Evolutionary conservation across 2,888 invertebrate species (phyloP).

Genomic region (Drosophila prostipennis): DNA sequence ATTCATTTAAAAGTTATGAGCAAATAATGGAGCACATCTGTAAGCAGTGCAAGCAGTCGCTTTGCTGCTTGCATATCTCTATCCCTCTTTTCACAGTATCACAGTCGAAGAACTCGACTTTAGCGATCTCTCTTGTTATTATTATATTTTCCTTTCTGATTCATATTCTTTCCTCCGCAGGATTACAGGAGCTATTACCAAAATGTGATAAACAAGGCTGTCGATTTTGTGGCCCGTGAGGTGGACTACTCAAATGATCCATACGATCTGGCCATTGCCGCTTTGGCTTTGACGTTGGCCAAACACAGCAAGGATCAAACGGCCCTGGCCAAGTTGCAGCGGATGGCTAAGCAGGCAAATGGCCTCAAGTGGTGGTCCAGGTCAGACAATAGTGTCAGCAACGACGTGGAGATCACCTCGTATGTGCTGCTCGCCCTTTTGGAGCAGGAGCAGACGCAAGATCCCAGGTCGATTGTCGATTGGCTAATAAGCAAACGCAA

Average conservation of each 20-base stretch:
- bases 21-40: too few species aligned
- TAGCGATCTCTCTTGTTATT: too few species aligned
- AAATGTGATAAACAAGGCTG: slow-evolving; percentile 89
- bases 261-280: slow-evolving; percentile 91
- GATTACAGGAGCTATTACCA: slow-evolving; percentile 84
- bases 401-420: slow-evolving; percentile 92
- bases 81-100: too few species aligned
- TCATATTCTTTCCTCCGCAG: slow-evolving; percentile 37
- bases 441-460: slow-evolving; percentile 76
- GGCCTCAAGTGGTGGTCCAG: slow-evolving; percentile 93
- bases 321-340: slow-evolving; percentile 86
- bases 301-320: slow-evolving; percentile 89
- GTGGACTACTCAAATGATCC: slow-evolving; percentile 88
- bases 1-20: too few species aligned
- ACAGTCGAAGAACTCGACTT: too few species aligned
- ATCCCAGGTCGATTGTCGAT: slow-evolving; percentile 86
- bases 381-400: slow-evolving; percentile 85
- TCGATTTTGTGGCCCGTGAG: slow-evolving; percentile 89
- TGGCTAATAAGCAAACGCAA: slow-evolving; percentile 90
- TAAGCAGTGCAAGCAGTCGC: too few species aligned
- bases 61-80: too few species aligned
- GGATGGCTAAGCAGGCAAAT: slow-evolving; percentile 84
- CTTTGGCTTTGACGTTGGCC: slow-evolving; percentile 91
- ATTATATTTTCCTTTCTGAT: neutral
- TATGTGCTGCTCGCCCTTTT: slow-evolving; percentile 91